Evolutionary conservation across 2,888 invertebrate genomes (phyloP).

Genomic region (Dasypolia templi): DNA sequence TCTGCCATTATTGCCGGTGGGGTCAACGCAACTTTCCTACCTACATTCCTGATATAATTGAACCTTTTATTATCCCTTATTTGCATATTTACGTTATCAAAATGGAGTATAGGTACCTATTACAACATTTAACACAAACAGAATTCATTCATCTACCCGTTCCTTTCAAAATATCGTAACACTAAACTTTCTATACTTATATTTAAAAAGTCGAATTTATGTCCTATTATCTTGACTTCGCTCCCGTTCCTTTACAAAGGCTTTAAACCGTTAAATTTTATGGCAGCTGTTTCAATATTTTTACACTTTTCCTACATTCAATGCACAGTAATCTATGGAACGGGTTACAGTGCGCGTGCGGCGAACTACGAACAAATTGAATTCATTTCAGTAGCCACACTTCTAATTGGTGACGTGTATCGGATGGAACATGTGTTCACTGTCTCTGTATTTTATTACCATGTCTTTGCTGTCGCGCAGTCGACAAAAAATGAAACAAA

Average conservation of each 20-base stretch:
- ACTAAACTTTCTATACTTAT: conserved; percentile 46
- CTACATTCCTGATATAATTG: conserved; percentile 68
- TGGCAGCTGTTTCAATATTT: conserved; percentile 56
- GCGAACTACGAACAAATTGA: conserved; percentile 71
- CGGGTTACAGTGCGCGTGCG: conserved; percentile 57
- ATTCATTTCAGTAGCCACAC: conserved; percentile 74
- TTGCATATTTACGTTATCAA: conserved; percentile 55
- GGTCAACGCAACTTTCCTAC: conserved; percentile 74
- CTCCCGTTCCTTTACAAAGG: conserved; percentile 42
- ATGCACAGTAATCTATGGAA: conserved; percentile 52
- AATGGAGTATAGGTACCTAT: conserved; percentile 15
- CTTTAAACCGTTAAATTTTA: conserved; percentile 58
- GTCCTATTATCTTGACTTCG: conserved; percentile 43
- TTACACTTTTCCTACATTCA: conserved; percentile 38
- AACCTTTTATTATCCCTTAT: conserved; percentile 60
- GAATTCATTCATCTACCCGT: conserved; percentile 21
- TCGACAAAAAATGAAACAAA: neutral
- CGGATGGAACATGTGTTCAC: conserved; percentile 45
- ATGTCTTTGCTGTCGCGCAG: neutral
- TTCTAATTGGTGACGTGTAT: conserved; percentile 77
- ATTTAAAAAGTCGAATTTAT: conserved; percentile 54
- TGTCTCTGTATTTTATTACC: conserved; percentile 41
- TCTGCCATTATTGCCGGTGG: conserved; percentile 69
- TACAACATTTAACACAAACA: conserved; percentile 25
- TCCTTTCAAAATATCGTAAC: conserved; percentile 40